phyloP scores from a whole-genome alignment of 2,113 vertebrate genomes.

The Oncorhynchus clarkii region DNA sequence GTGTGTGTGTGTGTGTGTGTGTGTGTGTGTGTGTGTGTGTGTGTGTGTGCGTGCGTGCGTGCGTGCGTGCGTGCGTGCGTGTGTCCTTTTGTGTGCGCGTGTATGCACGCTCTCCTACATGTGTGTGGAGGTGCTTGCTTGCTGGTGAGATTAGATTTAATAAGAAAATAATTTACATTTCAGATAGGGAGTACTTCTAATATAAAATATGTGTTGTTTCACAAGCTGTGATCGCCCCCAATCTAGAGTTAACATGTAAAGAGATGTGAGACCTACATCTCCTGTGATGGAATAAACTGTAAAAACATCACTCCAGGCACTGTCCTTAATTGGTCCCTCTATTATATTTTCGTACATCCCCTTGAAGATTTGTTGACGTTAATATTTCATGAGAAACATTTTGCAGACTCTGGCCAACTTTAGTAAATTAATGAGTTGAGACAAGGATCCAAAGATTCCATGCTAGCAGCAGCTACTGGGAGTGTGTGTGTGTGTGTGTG shows the following conservation, averaged over 20 bases:
- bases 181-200: constrained; percentile 43
- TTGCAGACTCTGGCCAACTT: constrained; percentile 72
- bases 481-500: constrained; percentile 9
- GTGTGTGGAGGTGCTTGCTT: constrained; percentile 3
- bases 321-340: constrained; percentile 80
- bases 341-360: constrained; percentile 74
- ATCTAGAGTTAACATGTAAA: constrained; percentile 34
- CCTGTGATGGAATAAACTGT: constrained; percentile 41
- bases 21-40: not conserved
- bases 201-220: constrained; percentile 54
- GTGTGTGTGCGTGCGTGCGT: not conserved
- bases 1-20: not conserved
- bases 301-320: constrained; percentile 63
- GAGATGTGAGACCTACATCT: constrained; percentile 41
- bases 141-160: constrained; percentile 50
- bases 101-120: not conserved
- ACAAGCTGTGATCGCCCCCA: constrained; percentile 43
- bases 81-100: not conserved
- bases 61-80: not conserved
- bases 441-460: constrained; percentile 64
- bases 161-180: constrained; percentile 61
- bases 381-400: constrained; percentile 75
- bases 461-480: constrained; percentile 41
- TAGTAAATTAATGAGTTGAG: constrained; percentile 76
- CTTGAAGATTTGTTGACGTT: constrained; percentile 81